phyloP scores from a whole-genome alignment of 2,797 vertebrate genomes.

The Gouania willdenowi region DNA sequence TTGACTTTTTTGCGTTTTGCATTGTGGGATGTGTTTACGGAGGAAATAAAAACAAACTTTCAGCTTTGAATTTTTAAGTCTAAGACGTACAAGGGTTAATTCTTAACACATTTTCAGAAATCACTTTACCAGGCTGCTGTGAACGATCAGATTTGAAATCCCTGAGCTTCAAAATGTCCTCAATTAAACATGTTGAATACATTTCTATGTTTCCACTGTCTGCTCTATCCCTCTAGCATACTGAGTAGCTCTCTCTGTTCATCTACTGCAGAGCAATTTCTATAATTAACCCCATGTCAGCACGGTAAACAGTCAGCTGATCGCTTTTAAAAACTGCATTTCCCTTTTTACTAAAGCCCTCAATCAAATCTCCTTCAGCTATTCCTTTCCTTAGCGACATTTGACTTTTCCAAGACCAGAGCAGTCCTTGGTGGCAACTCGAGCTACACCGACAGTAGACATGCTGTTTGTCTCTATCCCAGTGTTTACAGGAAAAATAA shows the following conservation, averaged over 20 bases:
- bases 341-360: too few relatives aligned
- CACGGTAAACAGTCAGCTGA: background rate
- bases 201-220: conserved; percentile 16
- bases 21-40: too few relatives aligned
- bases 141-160: conserved; percentile 32
- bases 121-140: conserved; percentile 22
- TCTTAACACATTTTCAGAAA: conserved; percentile 3
- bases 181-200: conserved; percentile 13
- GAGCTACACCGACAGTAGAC: background rate
- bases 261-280: conserved; percentile 10
- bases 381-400: too few relatives aligned
- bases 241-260: background rate
- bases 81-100: conserved; percentile 1
- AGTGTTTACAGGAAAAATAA: conserved; percentile 37
- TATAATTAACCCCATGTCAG: conserved; percentile 8
- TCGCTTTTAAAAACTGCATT: background rate
- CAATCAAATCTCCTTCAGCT: too few relatives aligned
- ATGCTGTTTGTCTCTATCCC: conserved; percentile 13
- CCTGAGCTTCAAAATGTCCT: conserved; percentile 14
- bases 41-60: too few relatives aligned
- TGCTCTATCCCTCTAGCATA: background rate
- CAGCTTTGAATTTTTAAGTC: conserved; percentile 15
- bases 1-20: too few relatives aligned
- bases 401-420: too few relatives aligned
- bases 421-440: too few relatives aligned